Base-by-base conservation (phyloP, 2,113 vertebrate genomes). In the Equus przewalskii region DNA sequence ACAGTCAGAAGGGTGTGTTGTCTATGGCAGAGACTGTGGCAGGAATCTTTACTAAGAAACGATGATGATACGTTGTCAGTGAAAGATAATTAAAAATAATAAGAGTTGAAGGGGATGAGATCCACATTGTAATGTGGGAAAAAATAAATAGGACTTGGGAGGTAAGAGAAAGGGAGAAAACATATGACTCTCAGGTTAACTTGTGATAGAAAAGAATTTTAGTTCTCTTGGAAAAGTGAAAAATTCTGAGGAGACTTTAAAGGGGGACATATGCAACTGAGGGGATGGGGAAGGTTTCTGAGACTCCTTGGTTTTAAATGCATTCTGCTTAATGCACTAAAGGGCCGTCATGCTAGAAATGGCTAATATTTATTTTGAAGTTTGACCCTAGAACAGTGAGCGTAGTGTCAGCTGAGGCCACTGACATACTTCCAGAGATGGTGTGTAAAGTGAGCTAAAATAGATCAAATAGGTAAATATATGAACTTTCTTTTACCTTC, bases 121-220 rank as follows among this genome's bases (percentile, higher is more conserved):
- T 12, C 6, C 33, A 30, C 24, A 4, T 67, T 46, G 44, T 24
- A 51, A 62, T 69, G 14, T 36, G 9, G 33, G 21, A 19, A 26
- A 30, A 84, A 93, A 69, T 33, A 79, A 90, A 84, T 65, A 80
- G 10, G 18, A 16, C 28, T 72, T 89, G 26, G 54, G 19, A 56
- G 54, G 3, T 28, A 4, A 2, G 0, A 5, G 4, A 3, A 41
- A 19, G 6, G n/a, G n/a, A 64, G 26, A 81, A 0, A 11, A 75
- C 5, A 15, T 9, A 24, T 24, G 10, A 86, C 24, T 81, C 36
- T 67, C 78, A 78, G 8, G 21, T 96, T 87, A 83, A 69, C 21
- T 73, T 69, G 3, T 67, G 4, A 78, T 73, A 67, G 8, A 49
- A 75, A 70, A 28, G 6, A 60, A 65, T 51, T 72, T 65, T 60